A percentile compares a stretch with the other conserved stretches of the same genome.
Conservation (phyloP, 2,888 invertebrate species). For the Schizotus pectinicornis region DNA sequence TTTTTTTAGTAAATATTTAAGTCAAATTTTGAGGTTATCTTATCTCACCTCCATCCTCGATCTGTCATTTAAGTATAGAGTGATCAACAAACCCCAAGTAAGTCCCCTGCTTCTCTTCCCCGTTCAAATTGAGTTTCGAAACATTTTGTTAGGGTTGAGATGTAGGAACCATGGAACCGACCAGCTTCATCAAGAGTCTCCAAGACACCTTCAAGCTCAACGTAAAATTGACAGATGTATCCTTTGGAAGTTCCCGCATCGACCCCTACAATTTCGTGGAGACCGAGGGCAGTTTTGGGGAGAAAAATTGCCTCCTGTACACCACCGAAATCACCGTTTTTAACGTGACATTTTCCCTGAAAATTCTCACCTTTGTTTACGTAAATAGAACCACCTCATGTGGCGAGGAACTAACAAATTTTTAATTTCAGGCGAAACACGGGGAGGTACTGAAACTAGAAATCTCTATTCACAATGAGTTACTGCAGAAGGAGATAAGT, state of each 20-base stretch:
- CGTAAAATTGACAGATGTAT: neutral
- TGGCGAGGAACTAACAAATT: neutral
- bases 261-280: constrained; percentile 3
- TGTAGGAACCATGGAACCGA: neutral
- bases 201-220: neutral
- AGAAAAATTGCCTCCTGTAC: constrained; percentile 27
- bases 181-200: neutral
- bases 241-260: neutral
- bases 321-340: constrained; percentile 22
- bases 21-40: no score
- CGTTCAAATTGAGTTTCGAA: no score
- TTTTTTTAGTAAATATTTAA: no score
- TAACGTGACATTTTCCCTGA: constrained; percentile 23
- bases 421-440: constrained; percentile 29
- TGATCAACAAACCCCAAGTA: no score
- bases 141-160: neutral
- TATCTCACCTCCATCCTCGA: no score
- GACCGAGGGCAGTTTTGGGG: constrained; percentile 23
- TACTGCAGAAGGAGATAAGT: constrained; percentile 28
- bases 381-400: constrained; percentile 21
- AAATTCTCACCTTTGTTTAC: constrained; percentile 31
- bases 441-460: constrained; percentile 34
- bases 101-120: no score
- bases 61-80: no score
- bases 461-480: constrained; percentile 21